phyloP scores from a whole-genome alignment of 2,113 vertebrate species.

The Ammospiza nelsoni region DNA sequence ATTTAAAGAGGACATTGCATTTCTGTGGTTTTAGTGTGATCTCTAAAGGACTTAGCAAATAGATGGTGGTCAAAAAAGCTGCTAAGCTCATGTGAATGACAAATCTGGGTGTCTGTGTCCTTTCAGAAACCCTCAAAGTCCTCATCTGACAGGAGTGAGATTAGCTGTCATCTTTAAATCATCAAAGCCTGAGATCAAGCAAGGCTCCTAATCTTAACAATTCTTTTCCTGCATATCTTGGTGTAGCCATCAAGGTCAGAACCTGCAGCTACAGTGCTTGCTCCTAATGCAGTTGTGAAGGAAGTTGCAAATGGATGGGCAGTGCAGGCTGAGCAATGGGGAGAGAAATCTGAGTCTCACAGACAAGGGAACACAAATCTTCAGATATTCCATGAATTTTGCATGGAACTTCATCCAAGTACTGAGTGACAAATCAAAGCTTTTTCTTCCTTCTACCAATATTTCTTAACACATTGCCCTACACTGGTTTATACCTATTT shows the following conservation, averaged over 20 bases:
- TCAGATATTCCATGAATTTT: background rate
- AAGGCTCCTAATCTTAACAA: slow-evolving; percentile 49
- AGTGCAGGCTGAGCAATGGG: background rate
- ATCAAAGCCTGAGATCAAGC: slow-evolving; percentile 35
- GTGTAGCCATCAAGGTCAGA: slow-evolving; percentile 6
- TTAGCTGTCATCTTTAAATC: slow-evolving; percentile 70
- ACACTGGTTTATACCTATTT: background rate
- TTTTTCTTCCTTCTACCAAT: background rate
- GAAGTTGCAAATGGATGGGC: background rate
- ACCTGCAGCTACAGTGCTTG: background rate
- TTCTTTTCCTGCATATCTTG: slow-evolving; percentile 15
- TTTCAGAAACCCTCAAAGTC: slow-evolving; percentile 56
- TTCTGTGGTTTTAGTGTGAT: background rate
- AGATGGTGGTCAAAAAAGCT: slow-evolving; percentile 36
- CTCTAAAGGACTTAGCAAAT: slow-evolving; percentile 17
- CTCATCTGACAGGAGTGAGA: slow-evolving; percentile 26
- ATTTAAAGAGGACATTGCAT: slow-evolving; percentile 20
- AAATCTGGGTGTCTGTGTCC: slow-evolving; percentile 29
- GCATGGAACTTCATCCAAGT: background rate
- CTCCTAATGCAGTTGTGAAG: background rate
- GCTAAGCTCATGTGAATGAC: slow-evolving; percentile 64
- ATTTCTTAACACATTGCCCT: background rate
- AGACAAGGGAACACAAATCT: background rate
- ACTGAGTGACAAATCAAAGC: background rate
- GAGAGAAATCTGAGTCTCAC: background rate